Conservation (phyloP, 2,888 invertebrate species). For the Leptinotarsa juncta region DNA sequence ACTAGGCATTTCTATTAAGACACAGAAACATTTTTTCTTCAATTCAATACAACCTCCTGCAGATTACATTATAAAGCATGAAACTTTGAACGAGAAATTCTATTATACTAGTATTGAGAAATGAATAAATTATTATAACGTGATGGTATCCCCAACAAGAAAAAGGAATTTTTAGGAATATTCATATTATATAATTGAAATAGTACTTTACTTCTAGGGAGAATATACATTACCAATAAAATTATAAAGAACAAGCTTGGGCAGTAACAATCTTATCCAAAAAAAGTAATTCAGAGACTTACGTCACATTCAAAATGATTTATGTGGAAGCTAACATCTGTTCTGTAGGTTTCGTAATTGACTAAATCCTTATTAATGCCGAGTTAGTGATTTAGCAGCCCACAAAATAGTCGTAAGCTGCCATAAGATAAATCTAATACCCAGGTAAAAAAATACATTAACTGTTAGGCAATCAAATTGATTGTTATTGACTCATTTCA, state of each 20-base stretch:
- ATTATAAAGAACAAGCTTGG: neutral
- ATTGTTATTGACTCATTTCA: neutral
- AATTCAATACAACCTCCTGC: too few relatives aligned
- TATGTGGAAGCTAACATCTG: slow-evolving; percentile 25
- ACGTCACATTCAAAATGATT: slow-evolving; percentile 8
- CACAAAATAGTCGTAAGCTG: slow-evolving; percentile 26
- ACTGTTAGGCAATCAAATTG: neutral
- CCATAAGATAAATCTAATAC: slow-evolving; percentile 15
- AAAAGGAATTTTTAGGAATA: neutral
- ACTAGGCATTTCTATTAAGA: too few relatives aligned
- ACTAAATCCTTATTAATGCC: slow-evolving; percentile 26
- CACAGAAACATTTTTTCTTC: too few relatives aligned
- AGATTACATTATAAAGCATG: too few relatives aligned
- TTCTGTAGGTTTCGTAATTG: slow-evolving; percentile 22
- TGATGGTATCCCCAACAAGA: neutral
- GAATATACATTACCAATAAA: neutral
- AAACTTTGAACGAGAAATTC: too few relatives aligned
- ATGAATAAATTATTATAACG: too few relatives aligned
- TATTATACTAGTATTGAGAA: too few relatives aligned
- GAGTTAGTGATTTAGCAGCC: slow-evolving; percentile 22
- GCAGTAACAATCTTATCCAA: neutral
- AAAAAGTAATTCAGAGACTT: neutral
- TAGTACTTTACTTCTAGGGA: neutral
- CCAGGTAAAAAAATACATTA: slow-evolving; percentile 7
- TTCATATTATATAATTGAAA: neutral